phyloP scores from a whole-genome alignment of 2,797 vertebrate genomes.

The Sciurus carolinensis region DNA sequence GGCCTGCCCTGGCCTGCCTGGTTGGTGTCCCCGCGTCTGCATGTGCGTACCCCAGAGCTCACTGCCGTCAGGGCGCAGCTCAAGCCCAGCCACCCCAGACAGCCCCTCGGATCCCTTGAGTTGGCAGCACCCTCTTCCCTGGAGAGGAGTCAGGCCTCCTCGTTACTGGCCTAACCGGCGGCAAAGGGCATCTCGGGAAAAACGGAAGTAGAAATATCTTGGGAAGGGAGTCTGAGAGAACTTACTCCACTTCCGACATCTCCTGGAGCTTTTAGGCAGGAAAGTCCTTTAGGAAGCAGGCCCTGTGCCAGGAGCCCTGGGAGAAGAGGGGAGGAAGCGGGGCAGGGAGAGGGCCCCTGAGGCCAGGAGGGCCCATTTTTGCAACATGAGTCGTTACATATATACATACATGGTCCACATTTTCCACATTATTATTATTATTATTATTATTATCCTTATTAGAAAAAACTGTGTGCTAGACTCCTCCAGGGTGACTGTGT shows the following conservation, averaged over 20 bases:
- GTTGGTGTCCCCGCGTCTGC: background rate
- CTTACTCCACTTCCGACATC: rapidly evolving
- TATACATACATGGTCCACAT: no score
- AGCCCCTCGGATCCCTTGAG: rapidly evolving
- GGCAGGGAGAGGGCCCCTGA: no score
- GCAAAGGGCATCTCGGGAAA: background rate
- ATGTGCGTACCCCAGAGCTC: background rate
- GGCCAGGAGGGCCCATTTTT: background rate
- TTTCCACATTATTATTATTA: background rate
- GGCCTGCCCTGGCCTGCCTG: no score
- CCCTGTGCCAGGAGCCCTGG: no score
- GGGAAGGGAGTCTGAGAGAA: background rate
- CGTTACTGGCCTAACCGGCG: rapidly evolving
- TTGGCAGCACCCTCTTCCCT: background rate
- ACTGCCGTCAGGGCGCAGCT: background rate
- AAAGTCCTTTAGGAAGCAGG: background rate
- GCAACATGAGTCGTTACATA: no score
- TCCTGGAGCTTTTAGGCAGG: background rate
- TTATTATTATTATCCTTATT: no score
- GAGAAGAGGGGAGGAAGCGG: background rate
- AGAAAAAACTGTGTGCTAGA: background rate
- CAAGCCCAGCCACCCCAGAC: background rate
- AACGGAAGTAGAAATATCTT: background rate
- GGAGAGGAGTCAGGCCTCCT: background rate
- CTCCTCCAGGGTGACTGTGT: background rate